Conservation (phyloP, 2,797 vertebrate genomes). For the Lepilemur septentrionalis region DNA sequence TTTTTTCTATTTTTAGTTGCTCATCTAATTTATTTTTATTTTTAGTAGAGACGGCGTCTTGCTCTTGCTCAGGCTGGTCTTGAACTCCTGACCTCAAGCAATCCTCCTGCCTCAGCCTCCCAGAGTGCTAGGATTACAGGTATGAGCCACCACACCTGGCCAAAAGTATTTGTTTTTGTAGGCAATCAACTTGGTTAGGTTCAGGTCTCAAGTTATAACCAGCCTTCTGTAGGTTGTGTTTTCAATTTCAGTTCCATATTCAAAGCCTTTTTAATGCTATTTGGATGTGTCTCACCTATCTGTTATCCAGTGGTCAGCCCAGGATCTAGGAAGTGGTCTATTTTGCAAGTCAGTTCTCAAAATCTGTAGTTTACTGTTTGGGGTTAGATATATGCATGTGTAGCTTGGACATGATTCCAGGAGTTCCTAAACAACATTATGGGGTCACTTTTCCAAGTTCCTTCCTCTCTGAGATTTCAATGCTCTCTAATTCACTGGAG, state of each 20-base stretch:
- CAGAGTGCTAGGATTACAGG: too few relatives aligned
- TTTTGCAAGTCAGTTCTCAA: not conserved
- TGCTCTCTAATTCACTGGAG: not conserved
- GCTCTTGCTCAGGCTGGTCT: too few relatives aligned
- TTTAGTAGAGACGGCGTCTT: too few relatives aligned
- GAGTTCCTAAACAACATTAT: not conserved
- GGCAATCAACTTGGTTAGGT: not conserved
- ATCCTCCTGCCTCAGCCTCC: too few relatives aligned
- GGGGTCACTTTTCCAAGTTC: not conserved
- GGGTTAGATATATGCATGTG: not conserved
- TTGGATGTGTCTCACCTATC: not conserved
- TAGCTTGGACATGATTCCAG: not conserved
- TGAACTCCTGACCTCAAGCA: too few relatives aligned
- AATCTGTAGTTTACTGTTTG: not conserved
- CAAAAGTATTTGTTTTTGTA: not conserved
- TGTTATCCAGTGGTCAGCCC: not conserved
- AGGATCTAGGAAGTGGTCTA: not conserved
- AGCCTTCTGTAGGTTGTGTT: not conserved
- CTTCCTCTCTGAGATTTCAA: not conserved
- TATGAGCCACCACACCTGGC: too few relatives aligned
- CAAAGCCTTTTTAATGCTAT: not conserved
- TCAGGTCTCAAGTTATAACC: not conserved
- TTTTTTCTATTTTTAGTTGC: too few relatives aligned
- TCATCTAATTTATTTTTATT: too few relatives aligned
- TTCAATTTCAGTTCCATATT: not conserved